Base-by-base conservation (phyloP, 1,140 invertebrate genomes). In the Nautilus pompilius region DNA sequence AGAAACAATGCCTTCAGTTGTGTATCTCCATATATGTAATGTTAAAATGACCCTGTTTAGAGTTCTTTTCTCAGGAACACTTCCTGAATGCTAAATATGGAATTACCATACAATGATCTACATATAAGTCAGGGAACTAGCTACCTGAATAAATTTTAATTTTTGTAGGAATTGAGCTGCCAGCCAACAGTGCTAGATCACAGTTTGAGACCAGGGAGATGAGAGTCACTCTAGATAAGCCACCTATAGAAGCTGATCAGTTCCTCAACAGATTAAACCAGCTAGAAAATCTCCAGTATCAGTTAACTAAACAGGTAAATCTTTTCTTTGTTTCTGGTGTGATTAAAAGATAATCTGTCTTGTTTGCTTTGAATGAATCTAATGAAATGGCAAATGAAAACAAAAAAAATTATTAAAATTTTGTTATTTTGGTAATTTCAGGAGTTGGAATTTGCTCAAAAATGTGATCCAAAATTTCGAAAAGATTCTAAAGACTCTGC, bases 261-360 rank as follows among this genome's bases (percentile, higher is more conserved):
- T 68, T 65, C 46, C 54, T 64, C 5, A 71, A 55, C 58, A 75
- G 73, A 71, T 66, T 82, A 6, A 65, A 67, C 48, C 76, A 79
- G 67, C 64, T 82, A 15, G 80, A 82, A 59, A 72, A 75, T 51
- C 64, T 80, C 20, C 80, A 82, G 55, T 82, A 82, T 72, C 62
- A 78, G 55, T 69, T 82, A 0, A 81, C 80, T 4, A 78, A 73
- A 73, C 76, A 78, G 72, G 78, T 78, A 51, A 48, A 66, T 60
- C 48, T 5, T 30, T 24, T 13, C n/a, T 54, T 51, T 13, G 8
- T 53, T 15, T 8, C 15, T 10, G 13, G 8, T 53, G 15, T 53
- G 15, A 22, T 5, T 54, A 5, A 17, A 22, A 15, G 5, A 54
- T 20, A 5, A 22, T 53, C 1, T 20, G 2, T 53, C 4, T 2